Base-by-base conservation (phyloP, 1,140 invertebrate genomes). In the Cyrtorhinus lividipennis region DNA sequence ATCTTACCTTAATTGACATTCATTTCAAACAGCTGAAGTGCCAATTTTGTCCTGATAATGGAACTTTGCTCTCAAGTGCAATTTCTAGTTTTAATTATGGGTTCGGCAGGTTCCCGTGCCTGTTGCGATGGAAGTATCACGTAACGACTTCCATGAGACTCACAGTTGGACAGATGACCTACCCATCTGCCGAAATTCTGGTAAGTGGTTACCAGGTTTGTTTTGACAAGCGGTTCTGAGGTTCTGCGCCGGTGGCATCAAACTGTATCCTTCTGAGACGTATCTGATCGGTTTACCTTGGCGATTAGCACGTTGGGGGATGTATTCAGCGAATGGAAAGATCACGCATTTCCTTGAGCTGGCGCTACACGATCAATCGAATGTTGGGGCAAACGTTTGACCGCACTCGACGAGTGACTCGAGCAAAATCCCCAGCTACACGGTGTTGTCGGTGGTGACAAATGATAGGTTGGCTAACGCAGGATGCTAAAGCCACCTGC, bases 101-200 rank as follows among this genome's bases (percentile, higher is more conserved):
- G 5, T 38, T 38, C 30, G n/a, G n/a, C 15, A 38, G 30, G 15
- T 38, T 5, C 30, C 30, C 5, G 30, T 15, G 30, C 5, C 30
- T 15, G 15, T 5, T 38, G 30, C 18, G 48, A 53, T 53, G 48
- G 48, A 53, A 20, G 48, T 53, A 8, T 5, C 48, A 5, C 8
- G 48, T 5, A 20, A 53, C 48, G 48, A 69, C 48, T 73, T 72
- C 68, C 72, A 73, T 68, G 73, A 74, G 64, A 69, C 72, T 20
- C 68, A 73, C 62, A 83, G 79, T 67, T 92, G 88, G 88, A 92
- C 88, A 1, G 90, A 92, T 71, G 89, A 90, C 73, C 75, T 92
- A 53, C 87, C 88, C 53, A 84, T 90, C 65, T 92, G 90, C 71
- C 83, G 82, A 68, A 79, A 82, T 67, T 85, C 86, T 23, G 85